A percentile compares a stretch with the other conserved stretches of the same genome.
Conservation (phyloP, 2,888 invertebrate genomes). For the Amphipoea lucens region DNA sequence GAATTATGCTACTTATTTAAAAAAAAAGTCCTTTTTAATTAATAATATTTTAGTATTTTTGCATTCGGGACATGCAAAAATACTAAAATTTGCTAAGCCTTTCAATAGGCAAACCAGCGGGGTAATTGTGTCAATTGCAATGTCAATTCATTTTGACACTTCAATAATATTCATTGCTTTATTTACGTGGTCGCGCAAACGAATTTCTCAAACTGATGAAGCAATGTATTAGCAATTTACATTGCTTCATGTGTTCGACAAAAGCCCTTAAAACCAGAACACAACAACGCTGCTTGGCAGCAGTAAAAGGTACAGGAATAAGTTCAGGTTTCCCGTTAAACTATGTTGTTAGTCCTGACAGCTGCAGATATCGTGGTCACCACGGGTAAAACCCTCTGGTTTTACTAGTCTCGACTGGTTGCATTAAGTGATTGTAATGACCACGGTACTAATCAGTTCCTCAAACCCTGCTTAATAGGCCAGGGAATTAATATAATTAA, state of each 20-base stretch:
- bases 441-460: slow-evolving; percentile 25
- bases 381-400: not conserved
- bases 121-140: not conserved
- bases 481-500: slow-evolving; percentile 5
- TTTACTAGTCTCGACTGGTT: not conserved
- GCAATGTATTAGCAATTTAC: too few relatives aligned
- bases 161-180: too few relatives aligned
- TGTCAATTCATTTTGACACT: too few relatives aligned
- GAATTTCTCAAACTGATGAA: too few relatives aligned
- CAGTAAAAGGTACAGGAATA: not conserved
- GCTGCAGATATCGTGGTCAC: not conserved
- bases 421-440: slow-evolving; percentile 1
- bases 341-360: not conserved
- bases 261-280: not conserved
- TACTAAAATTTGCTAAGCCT: not conserved
- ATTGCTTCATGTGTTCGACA: too few relatives aligned
- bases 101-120: not conserved
- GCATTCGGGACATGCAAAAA: too few relatives aligned
- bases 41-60: too few relatives aligned
- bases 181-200: too few relatives aligned
- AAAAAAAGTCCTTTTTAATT: too few relatives aligned
- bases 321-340: not conserved
- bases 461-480: slow-evolving; percentile 2
- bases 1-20: too few relatives aligned
- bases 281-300: not conserved